Percentiles rank a stretch among this genome's conserved stretches.
phyloP scores from a whole-genome alignment of 1,140 invertebrate species.

The Platorchestia sp. region DNA sequence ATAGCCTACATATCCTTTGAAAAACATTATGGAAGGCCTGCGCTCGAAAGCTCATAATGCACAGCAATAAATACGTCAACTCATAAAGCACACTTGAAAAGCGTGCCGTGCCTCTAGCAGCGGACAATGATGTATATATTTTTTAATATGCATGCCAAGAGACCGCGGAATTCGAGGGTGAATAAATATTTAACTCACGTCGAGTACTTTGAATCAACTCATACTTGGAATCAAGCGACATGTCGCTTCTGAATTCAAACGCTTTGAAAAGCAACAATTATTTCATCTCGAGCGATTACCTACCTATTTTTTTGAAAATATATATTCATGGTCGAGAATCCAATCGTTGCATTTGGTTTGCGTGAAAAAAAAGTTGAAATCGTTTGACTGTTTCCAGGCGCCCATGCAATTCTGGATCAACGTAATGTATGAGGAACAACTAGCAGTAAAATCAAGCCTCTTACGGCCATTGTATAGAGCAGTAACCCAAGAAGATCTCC shows the following conservation, averaged over 20 bases:
- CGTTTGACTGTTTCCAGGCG: neutral
- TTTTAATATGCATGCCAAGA: neutral
- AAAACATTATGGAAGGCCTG: neutral
- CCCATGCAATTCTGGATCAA: neutral
- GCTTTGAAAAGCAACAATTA: neutral
- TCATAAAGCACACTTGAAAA: conserved; percentile 3
- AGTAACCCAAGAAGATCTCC: conserved; percentile 7
- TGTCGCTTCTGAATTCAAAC: neutral
- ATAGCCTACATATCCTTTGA: neutral
- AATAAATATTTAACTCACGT: neutral
- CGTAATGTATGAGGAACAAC: neutral
- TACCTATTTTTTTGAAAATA: neutral
- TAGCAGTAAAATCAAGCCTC: neutral
- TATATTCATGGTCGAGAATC: neutral
- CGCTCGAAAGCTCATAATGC: neutral
- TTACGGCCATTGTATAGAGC: neutral
- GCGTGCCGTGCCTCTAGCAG: neutral
- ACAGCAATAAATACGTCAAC: neutral
- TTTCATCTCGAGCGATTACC: neutral
- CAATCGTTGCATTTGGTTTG: neutral
- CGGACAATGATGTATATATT: conserved; percentile 42
- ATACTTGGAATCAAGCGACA: neutral
- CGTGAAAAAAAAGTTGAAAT: neutral
- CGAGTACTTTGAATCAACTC: neutral
- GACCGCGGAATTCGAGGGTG: neutral